Evolutionary conservation across 2,797 vertebrate genomes (phyloP).

Genomic region (Coccyzus lansbergi): DNA sequence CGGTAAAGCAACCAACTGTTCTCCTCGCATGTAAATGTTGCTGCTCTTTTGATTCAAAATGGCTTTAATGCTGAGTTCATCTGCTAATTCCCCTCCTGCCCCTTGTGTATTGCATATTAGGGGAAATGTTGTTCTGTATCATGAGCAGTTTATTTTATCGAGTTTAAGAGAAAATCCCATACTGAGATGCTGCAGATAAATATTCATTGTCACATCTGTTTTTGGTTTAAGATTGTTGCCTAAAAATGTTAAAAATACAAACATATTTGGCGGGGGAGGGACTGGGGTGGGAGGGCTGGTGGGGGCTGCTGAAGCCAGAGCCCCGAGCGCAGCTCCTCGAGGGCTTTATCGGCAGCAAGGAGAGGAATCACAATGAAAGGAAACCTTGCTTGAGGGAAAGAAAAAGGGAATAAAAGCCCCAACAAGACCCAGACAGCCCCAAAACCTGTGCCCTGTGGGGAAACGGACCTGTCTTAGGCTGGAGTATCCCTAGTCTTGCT

Average conservation of each 20-base stretch:
- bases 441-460: background rate
- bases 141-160: slow-evolving; percentile 73
- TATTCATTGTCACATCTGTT: slow-evolving; percentile 77
- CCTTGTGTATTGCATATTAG: slow-evolving; percentile 65
- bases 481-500: background rate
- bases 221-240: slow-evolving; percentile 71
- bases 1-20: slow-evolving; percentile 58
- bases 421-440: background rate
- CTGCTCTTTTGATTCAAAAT: slow-evolving; percentile 70
- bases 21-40: slow-evolving; percentile 58
- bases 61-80: slow-evolving; percentile 64
- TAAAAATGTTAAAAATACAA: slow-evolving; percentile 75
- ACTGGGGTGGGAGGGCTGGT: background rate
- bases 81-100: slow-evolving; percentile 67
- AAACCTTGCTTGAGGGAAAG: background rate
- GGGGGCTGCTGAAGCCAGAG: slow-evolving; percentile 2
- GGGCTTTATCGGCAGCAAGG: slow-evolving; percentile 4
- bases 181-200: slow-evolving; percentile 76
- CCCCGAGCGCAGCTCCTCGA: background rate
- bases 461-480: fast-evolving
- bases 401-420: background rate
- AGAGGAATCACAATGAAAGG: slow-evolving; percentile 22
- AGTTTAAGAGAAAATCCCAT: slow-evolving; percentile 73
- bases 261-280: slow-evolving; percentile 62
- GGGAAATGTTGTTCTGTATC: slow-evolving; percentile 69